Evolutionary conservation across 2,797 vertebrate genomes (phyloP).

Genomic region (Onychomys leucogaster): DNA sequence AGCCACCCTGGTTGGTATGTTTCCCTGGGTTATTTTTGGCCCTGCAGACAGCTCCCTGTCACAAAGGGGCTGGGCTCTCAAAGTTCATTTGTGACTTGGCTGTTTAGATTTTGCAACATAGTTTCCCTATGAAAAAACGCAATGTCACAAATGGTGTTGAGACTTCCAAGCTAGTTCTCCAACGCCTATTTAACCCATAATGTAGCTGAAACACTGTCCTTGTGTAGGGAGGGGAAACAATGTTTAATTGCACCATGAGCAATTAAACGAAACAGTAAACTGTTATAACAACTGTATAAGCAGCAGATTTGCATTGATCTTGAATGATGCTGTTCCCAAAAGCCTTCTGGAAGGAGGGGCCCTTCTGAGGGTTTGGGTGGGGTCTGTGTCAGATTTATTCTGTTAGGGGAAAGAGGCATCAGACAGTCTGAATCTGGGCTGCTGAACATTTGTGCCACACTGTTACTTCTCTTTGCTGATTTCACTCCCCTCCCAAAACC

Average conservation of each 20-base stretch:
- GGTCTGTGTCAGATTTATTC: background rate
- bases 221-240: constrained; percentile 45
- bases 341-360: constrained; percentile 51
- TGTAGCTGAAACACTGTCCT: constrained; percentile 70
- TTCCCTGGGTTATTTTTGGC: constrained; percentile 59
- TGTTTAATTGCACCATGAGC: constrained; percentile 75
- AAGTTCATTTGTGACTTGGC: constrained; percentile 71
- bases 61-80: constrained; percentile 65
- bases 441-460: background rate
- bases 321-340: constrained; percentile 59
- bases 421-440: background rate
- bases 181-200: constrained; percentile 68
- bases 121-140: constrained; percentile 60
- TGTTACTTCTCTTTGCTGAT: background rate
- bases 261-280: constrained; percentile 75
- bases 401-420: background rate
- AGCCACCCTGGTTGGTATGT: background rate
- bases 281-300: constrained; percentile 60
- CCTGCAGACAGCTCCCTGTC: constrained; percentile 34
- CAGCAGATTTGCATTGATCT: constrained; percentile 75
- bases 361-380: constrained; percentile 44
- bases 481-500: background rate
- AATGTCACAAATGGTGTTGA: constrained; percentile 65
- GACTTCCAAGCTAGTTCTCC: constrained; percentile 60
- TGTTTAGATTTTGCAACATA: constrained; percentile 75